Percentiles rank a stretch among this genome's conserved stretches.
Evolutionary conservation across 2,113 vertebrate genomes (phyloP).

Genomic region (Chlamydotis undulata): DNA sequence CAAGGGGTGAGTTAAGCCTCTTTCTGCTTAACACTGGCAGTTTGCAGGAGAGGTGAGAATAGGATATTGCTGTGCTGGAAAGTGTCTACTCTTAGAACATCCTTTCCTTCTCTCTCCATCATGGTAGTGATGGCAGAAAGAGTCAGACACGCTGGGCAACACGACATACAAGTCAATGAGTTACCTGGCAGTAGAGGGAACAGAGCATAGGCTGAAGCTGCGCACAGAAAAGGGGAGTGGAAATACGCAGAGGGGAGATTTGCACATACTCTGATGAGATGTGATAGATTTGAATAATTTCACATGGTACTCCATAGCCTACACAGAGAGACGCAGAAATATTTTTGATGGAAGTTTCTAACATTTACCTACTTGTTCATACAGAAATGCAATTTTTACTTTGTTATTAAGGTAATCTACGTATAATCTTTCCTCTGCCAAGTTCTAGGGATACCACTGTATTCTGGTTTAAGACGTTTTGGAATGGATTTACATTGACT

Average conservation of each 20-base stretch:
- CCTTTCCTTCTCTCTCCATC: not conserved
- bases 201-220: not conserved
- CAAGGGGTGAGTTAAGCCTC: not conserved
- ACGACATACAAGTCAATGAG: not conserved
- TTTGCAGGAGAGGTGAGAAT: not conserved
- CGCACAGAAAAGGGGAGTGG: not conserved
- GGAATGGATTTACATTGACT: not conserved
- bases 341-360: not conserved
- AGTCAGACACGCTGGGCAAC: not conserved
- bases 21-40: not conserved
- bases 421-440: not conserved
- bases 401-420: not conserved
- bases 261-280: not conserved
- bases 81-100: not conserved
- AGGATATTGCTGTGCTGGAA: not conserved
- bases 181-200: not conserved
- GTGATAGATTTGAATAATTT: not conserved
- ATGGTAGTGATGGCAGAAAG: not conserved
- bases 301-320: rapidly evolving
- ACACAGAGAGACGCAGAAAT: not conserved
- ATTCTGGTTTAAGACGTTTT: not conserved
- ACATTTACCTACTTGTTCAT: not conserved
- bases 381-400: not conserved
- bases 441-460: not conserved
- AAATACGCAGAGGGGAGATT: not conserved